These are phyloP conservation scores for Sinhomidia bicolor DNA, from an alignment of 2,888 invertebrate genomes.

Conservation along the genomic window DNA sequence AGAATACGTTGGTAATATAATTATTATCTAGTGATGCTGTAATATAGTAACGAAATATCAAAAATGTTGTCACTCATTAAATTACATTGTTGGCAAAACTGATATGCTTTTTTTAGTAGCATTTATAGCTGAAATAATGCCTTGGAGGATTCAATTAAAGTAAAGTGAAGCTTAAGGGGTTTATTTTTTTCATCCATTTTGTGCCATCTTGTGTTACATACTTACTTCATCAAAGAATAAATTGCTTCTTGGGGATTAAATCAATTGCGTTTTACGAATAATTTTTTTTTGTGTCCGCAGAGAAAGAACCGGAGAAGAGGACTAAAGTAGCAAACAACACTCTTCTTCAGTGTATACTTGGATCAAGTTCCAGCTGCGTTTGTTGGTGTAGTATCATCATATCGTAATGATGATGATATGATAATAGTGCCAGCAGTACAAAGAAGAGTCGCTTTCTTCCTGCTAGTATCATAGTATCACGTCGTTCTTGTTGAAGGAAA, in stretches of 20 bases:
- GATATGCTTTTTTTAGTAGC: neutral
- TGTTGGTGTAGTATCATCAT: conserved; percentile 23
- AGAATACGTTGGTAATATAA: no score
- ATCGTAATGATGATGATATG: neutral
- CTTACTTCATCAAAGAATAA: conserved; percentile 44
- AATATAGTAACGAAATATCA: neutral
- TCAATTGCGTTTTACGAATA: conserved; percentile 63
- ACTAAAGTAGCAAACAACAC: conserved; percentile 16
- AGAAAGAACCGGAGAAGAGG: conserved; percentile 13
- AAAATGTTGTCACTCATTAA: conserved; percentile 14
- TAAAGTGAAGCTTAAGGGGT: neutral
- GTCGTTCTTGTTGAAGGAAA: conserved; percentile 2
- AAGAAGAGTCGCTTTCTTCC: neutral
- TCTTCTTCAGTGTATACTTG: no score
- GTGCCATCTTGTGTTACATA: conserved; percentile 31
- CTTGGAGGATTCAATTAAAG: conserved; percentile 26
- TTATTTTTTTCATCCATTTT: neutral
- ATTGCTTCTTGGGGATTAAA: conserved; percentile 64
- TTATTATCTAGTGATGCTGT: no score
- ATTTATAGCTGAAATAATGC: neutral
- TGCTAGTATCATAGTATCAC: neutral
- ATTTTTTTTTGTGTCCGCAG: conserved; percentile 64
- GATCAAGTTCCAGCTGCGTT: neutral
- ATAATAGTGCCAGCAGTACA: neutral
- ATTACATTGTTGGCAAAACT: neutral